Conservation (phyloP, 1,140 invertebrate genomes). For the Caenorhabditis brenneri region DNA sequence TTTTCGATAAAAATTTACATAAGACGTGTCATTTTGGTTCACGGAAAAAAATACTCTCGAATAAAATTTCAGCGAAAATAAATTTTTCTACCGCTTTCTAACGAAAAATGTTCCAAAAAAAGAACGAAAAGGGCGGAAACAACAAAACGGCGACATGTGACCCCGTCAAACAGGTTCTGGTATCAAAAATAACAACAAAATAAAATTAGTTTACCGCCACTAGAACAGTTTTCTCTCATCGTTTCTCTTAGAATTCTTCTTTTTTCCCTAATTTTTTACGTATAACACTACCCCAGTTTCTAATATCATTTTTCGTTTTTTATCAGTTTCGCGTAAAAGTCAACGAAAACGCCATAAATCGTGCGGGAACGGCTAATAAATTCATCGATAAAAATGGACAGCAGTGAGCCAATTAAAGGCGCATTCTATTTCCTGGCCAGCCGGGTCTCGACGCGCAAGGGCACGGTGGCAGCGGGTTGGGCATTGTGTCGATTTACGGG, state of each 20-base stretch:
- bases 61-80: too few relatives aligned
- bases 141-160: not conserved
- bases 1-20: too few relatives aligned
- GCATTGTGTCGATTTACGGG: slow-evolving; percentile 25
- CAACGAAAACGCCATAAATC: not conserved
- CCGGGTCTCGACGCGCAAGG: not conserved
- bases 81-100: too few relatives aligned
- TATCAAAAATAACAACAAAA: not conserved
- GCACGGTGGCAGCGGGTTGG: not conserved
- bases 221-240: too few relatives aligned
- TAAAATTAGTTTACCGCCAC: too few relatives aligned
- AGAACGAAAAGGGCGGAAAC: not conserved
- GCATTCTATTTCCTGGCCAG: not conserved
- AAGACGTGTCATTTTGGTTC: too few relatives aligned
- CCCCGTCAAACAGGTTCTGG: not conserved
- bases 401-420: not conserved
- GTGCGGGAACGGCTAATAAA: not conserved
- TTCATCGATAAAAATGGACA: slow-evolving; percentile 17
- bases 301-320: too few relatives aligned
- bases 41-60: too few relatives aligned
- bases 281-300: too few relatives aligned
- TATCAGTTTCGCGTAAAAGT: not conserved
- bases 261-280: not conserved
- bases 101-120: too few relatives aligned
- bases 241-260: not conserved